Conservation (phyloP, 64 coral and sea anemone species). For the Pocillopora damicornis region DNA sequence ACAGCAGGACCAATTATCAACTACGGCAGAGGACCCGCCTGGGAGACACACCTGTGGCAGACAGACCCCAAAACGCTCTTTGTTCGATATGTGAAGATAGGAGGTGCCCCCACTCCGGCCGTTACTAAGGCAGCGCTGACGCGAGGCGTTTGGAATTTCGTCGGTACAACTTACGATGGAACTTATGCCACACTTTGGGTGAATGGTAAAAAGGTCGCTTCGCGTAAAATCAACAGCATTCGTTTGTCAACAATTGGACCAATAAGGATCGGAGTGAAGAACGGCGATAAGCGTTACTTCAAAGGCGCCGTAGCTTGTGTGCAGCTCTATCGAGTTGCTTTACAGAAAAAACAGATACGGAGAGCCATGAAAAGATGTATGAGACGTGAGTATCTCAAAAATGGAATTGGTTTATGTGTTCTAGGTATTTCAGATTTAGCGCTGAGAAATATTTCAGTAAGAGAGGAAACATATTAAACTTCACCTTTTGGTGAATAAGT, state of each 20-base stretch:
- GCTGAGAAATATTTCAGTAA: background rate
- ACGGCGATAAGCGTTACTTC: slow-evolving; percentile 44
- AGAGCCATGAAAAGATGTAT: slow-evolving; percentile 54
- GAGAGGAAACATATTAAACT: background rate
- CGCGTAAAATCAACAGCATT: slow-evolving; percentile 63
- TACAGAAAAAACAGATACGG: slow-evolving; percentile 35
- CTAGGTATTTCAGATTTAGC: too few relatives aligned
- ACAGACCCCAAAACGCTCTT: slow-evolving; percentile 20
- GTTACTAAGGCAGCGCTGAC: slow-evolving; percentile 22
- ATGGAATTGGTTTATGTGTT: background rate
- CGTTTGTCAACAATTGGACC: slow-evolving; percentile 50
- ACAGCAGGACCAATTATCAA: slow-evolving; percentile 26
- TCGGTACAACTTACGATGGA: slow-evolving; percentile 69
- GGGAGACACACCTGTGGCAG: slow-evolving; percentile 49
- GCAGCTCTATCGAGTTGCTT: slow-evolving; percentile 47
- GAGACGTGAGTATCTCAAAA: slow-evolving; percentile 19
- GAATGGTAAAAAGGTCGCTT: slow-evolving; percentile 42
- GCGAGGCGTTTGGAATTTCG: slow-evolving; percentile 58
- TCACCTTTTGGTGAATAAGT: too few relatives aligned
- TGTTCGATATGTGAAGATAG: slow-evolving; percentile 50
- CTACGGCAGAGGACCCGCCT: slow-evolving; percentile 18
- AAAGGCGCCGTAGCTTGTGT: slow-evolving; percentile 79
- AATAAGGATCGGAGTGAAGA: slow-evolving; percentile 56
- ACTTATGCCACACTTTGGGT: slow-evolving; percentile 66
- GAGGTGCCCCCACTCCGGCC: slow-evolving; percentile 6